Evolutionary conservation across 2,797 vertebrate species (phyloP), one percentile per base, ranked within the genome.

Genomic region (Ambastaia sidthimunki): DNA sequence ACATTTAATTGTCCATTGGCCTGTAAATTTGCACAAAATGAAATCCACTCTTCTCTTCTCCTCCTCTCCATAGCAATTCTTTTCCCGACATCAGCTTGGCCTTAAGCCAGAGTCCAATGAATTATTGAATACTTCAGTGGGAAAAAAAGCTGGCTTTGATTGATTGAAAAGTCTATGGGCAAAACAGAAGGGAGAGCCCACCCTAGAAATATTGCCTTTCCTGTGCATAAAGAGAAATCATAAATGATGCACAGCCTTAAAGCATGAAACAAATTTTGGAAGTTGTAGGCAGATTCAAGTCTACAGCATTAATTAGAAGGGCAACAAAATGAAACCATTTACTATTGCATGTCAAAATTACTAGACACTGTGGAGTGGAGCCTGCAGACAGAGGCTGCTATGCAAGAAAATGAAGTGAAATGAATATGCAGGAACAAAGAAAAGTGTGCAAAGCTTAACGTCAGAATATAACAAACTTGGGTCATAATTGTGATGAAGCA

Each of bases 71-170:
- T 79, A 66, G 68, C 50, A 65, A 89, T 90, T 85, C 86, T 71
- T 87, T 85, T 84, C 80, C 66, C 88, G 86, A 88, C 89, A 83
- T 90, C 89, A 90, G 72, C 84, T 79, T 83, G 71, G 85, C 91
- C 86, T 48, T 81, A 72, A 91, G 89, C 81, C 63, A 86, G 71
- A 76, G 76, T 88, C 85, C 31, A 84, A 90, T 91, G 86, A 89
- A 92, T 92, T 81, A 91, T 90, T 88, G 71, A 87, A 81, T 72
- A 75, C 77, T 77, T 87, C 87, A 86, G 83, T 19, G 74, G 83
- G 82, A 79, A 84, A 86, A 87, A 85, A 86, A 52, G 67, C 74
- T 76, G 80, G 75, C 84, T 85, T 87, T 80, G 76, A 84, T 85
- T 87, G 88, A 89, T 74, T 90, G 85, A 86, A 82, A 85, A 79